Conservation (phyloP, 2,888 invertebrate species). For the Xestia c-nigrum region DNA sequence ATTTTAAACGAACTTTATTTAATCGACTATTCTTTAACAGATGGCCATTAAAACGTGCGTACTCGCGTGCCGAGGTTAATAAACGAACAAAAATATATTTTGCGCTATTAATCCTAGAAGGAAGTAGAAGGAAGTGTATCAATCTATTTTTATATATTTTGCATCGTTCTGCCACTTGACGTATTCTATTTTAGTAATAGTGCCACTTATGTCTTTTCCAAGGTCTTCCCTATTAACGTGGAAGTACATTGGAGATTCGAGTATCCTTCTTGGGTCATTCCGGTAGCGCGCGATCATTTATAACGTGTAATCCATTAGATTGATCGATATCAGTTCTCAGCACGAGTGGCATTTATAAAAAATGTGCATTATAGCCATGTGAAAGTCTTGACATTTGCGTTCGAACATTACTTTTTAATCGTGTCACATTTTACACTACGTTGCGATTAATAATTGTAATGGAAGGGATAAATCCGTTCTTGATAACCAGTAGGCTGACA, state of each 20-base stretch:
- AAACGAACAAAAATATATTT: slow-evolving; percentile 61
- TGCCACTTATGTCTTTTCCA: slow-evolving; percentile 22
- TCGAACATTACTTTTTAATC: slow-evolving; percentile 57
- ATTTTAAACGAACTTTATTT: slow-evolving; percentile 24
- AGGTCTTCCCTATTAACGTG: slow-evolving; percentile 39
- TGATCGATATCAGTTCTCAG: slow-evolving; percentile 68
- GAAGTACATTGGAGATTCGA: slow-evolving; percentile 32
- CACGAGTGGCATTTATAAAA: slow-evolving; percentile 64
- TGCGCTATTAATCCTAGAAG: slow-evolving; percentile 39
- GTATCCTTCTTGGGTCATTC: slow-evolving; percentile 43
- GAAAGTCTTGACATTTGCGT: slow-evolving; percentile 72
- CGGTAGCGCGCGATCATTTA: slow-evolving; percentile 65
- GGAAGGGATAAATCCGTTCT: slow-evolving; percentile 20
- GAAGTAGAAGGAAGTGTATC: slow-evolving; percentile 34
- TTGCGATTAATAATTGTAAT: slow-evolving; percentile 43
- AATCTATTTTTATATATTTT: slow-evolving; percentile 52
- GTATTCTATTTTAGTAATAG: slow-evolving; percentile 35
- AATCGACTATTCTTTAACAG: slow-evolving; percentile 34
- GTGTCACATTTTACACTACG: slow-evolving; percentile 46
- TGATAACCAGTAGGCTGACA: slow-evolving; percentile 21
- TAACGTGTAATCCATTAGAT: slow-evolving; percentile 68
- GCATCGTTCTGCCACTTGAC: slow-evolving; percentile 28
- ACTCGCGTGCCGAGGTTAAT: slow-evolving; percentile 58
- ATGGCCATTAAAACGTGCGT: slow-evolving; percentile 54
- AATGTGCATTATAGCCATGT: slow-evolving; percentile 63